phyloP scores from a whole-genome alignment of 2,888 invertebrate genomes.

The Athalia rosae region DNA sequence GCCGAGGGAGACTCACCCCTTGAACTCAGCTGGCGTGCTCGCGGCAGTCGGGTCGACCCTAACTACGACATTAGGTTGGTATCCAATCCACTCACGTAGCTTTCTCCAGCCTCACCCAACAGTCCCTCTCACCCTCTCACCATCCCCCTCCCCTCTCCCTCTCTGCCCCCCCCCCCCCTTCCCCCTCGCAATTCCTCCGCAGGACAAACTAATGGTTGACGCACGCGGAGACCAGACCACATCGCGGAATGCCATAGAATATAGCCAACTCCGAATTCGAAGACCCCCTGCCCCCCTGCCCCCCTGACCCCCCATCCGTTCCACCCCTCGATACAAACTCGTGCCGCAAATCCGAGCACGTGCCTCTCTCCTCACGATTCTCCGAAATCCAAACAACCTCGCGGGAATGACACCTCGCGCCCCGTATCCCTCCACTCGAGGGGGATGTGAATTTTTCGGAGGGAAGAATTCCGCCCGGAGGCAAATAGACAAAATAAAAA shows the following conservation, averaged over 20 bases:
- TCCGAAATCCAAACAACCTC: neutral
- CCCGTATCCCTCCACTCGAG: neutral
- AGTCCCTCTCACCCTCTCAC: neutral
- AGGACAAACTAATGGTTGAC: constrained; percentile 25
- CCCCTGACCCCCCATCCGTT: neutral
- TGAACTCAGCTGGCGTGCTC: constrained; percentile 75
- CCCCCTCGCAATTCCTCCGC: neutral
- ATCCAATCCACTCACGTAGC: constrained; percentile 48
- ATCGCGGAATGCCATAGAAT: neutral
- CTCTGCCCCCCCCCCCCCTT: neutral
- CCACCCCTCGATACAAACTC: neutral
- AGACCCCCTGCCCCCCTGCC: neutral
- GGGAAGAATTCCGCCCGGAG: too few relatives aligned
- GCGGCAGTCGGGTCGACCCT: constrained; percentile 74
- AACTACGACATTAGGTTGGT: constrained; percentile 74
- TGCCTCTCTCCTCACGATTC: constrained; percentile 15
- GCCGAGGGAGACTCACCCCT: constrained; percentile 76
- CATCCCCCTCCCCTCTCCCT: neutral
- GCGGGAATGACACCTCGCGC: constrained; percentile 1
- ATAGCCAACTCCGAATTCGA: neutral
- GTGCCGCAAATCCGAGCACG: constrained; percentile 11
- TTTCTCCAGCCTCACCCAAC: neutral
- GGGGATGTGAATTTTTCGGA: neutral
- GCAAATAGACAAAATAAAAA: too few relatives aligned
- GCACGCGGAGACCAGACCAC: neutral